phyloP scores from a whole-genome alignment of 2,113 vertebrate genomes.

The Panthera uncia region DNA sequence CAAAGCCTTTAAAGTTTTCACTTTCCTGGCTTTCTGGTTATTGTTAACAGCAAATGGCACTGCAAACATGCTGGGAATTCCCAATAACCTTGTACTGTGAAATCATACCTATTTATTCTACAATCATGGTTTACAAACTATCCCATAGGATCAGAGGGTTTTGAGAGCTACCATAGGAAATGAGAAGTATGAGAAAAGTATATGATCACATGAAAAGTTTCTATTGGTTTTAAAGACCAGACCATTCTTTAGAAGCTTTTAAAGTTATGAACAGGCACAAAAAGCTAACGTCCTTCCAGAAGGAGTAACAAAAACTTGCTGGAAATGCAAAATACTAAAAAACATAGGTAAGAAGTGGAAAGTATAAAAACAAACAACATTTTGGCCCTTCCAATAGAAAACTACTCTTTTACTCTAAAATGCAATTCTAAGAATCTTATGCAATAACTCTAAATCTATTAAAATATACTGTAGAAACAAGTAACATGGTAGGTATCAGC shows the following conservation, averaged over 20 bases:
- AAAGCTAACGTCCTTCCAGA: neutral
- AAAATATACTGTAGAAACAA: neutral
- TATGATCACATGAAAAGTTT: neutral
- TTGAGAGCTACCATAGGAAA: neutral
- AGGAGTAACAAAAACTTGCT: slow-evolving; percentile 6
- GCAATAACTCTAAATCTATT: neutral
- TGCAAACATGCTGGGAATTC: neutral
- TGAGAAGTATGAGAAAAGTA: neutral
- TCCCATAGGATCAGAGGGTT: neutral
- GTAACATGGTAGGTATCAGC: neutral
- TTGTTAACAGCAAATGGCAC: neutral
- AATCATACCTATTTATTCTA: neutral
- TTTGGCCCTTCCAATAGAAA: neutral
- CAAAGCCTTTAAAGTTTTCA: neutral
- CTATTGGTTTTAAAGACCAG: neutral
- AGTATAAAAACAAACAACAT: neutral
- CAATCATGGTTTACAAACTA: neutral
- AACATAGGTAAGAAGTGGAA: neutral
- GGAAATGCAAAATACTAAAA: slow-evolving; percentile 27
- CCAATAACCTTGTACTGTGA: neutral
- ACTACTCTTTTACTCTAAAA: neutral
- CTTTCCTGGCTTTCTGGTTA: neutral
- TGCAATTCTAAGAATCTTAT: neutral
- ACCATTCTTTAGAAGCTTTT: neutral
- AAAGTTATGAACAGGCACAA: neutral